Conservation (phyloP, 2,113 vertebrate genomes). For the Panthera tigris region DNA sequence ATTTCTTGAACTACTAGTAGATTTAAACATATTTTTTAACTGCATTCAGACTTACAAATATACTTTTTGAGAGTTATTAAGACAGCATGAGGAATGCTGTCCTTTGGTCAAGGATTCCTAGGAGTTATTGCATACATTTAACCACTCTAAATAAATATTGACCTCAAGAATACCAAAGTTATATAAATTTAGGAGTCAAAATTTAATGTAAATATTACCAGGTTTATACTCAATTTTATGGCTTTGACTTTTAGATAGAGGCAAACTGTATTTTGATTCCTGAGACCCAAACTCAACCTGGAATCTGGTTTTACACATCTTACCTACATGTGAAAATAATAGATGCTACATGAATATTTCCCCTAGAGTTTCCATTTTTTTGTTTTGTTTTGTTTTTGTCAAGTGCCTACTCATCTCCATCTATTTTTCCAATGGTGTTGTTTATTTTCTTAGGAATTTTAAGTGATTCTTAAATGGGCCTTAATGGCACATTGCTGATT, state of each 20-base stretch:
- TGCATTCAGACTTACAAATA: neutral
- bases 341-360: neutral
- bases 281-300: neutral
- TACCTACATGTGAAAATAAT: neutral
- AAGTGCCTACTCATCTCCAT: neutral
- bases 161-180: neutral
- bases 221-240: neutral
- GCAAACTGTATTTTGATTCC: neutral
- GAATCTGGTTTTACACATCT: neutral
- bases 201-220: neutral
- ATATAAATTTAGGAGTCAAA: neutral
- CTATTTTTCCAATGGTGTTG: neutral
- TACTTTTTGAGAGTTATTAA: neutral
- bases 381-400: neutral
- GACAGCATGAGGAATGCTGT: neutral
- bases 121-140: neutral
- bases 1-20: neutral
- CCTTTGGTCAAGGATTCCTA: neutral
- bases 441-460: neutral
- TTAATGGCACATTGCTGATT: neutral
- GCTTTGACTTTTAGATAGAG: neutral
- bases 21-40: slow-evolving; percentile 22
- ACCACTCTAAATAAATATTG: neutral
- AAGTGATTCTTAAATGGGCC: neutral
- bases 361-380: neutral